Percentiles rank a stretch among this genome's conserved stretches.
Conservation (phyloP, 2,797 vertebrate species). For the Tinamus major region DNA sequence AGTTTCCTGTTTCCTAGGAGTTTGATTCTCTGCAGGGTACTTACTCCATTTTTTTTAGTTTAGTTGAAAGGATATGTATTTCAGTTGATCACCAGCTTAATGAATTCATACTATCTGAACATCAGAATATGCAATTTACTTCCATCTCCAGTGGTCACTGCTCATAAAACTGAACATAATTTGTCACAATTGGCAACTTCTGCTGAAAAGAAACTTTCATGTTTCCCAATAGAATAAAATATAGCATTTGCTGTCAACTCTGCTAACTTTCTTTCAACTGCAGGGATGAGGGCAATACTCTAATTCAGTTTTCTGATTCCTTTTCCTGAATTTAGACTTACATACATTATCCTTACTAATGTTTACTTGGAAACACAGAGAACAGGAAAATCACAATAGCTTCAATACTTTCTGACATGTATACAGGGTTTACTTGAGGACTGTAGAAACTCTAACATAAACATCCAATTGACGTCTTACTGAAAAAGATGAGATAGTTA, state of each 20-base stretch:
- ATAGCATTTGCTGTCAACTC: neutral
- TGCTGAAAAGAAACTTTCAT: constrained; percentile 44
- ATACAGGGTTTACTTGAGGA: neutral
- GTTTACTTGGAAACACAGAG: neutral
- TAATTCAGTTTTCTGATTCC: neutral
- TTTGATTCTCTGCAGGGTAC: neutral
- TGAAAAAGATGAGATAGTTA: neutral
- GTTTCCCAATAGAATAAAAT: constrained; percentile 3
- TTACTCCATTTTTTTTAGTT: neutral
- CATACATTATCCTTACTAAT: neutral
- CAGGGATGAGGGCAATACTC: neutral
- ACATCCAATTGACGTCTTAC: rapidly evolving
- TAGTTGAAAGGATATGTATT: neutral
- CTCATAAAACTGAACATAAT: constrained; percentile 60
- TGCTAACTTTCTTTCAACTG: neutral
- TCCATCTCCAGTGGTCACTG: constrained; percentile 30
- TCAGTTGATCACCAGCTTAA: neutral
- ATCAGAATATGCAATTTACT: constrained; percentile 20
- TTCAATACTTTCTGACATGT: neutral
- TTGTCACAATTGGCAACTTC: constrained; percentile 45
- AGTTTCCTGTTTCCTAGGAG: neutral
- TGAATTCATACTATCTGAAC: neutral
- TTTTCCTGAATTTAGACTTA: neutral
- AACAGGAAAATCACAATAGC: neutral
- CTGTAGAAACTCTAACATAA: neutral